A percentile compares a stretch with the other conserved stretches of the same genome.
Conservation (phyloP, 2,888 invertebrate species). For the Lysandra bellargus region DNA sequence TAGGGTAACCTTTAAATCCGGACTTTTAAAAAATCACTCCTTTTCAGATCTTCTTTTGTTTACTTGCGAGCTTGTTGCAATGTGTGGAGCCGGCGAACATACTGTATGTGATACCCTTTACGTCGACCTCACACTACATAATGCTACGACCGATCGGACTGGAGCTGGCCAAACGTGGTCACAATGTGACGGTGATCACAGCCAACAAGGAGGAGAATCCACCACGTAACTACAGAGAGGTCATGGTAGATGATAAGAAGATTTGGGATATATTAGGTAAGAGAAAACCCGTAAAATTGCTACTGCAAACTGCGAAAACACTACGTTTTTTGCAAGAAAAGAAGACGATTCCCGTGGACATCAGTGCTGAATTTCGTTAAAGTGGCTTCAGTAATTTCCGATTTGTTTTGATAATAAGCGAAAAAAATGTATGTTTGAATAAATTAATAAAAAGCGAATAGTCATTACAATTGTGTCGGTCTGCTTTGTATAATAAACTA, state of each 20-base stretch:
- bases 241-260: slow-evolving; percentile 58
- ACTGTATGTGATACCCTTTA: slow-evolving; percentile 70
- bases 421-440: no score
- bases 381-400: no score
- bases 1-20: background rate
- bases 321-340: no score
- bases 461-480: no score
- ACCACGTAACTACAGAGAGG: slow-evolving; percentile 63
- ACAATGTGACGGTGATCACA: slow-evolving; percentile 76
- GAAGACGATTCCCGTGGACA: no score
- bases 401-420: no score
- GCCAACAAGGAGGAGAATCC: slow-evolving; percentile 57
- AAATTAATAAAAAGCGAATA: no score
- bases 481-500: no score
- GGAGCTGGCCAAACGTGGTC: slow-evolving; percentile 73
- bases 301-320: no score
- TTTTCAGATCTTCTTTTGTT: background rate
- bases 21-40: background rate
- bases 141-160: slow-evolving; percentile 68
- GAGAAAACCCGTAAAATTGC: slow-evolving; percentile 32
- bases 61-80: slow-evolving; percentile 20
- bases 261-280: slow-evolving; percentile 70
- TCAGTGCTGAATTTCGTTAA: no score
- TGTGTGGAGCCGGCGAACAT: slow-evolving; percentile 60
- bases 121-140: slow-evolving; percentile 73